Base-by-base conservation (phyloP, 2,797 vertebrate genomes). In the Neoniphon sammara region DNA sequence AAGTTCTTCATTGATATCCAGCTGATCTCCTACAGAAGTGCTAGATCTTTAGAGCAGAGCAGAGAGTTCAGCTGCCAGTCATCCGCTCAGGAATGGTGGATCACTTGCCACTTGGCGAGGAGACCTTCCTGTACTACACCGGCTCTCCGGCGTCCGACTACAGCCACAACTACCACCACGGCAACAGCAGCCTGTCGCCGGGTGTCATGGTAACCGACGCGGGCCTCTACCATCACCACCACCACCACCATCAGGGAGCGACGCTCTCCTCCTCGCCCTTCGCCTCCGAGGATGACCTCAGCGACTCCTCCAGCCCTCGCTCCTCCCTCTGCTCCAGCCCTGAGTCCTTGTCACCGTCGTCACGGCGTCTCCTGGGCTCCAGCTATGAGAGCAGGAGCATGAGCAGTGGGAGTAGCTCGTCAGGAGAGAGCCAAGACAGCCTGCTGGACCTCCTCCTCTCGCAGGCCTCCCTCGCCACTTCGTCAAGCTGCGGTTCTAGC, bases 391-490 rank as follows among this genome's bases (percentile, higher is more conserved):
- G 81, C 72, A 85, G 86, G 75, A 82, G 87, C 73, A 70, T 87
- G 70, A 88, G 84, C 73, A 96, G 96, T 86, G 95, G 93, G 55
- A 91, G 94, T n/a, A 91, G 94, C 77, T 94, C 93, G 0, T 95
- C 94, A 0, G 94, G 90, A 0, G 95, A 97, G 84, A 95, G 95
- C 86, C 96, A 97, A 87, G 97, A 97, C 87, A 96, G 94, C 76
- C 94, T 99, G 81, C 91, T 99, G 75, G 97, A 99, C 90, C 97
- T 97, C 77, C 93, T 99, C 52, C 91, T 98, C 75, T 97, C 97
- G 56, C 97, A 97, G 88, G 92, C 95, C 12, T 95, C 96, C 0
- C 85, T 96, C 77, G 93, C 92, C 62, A 81, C 67, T 55, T 90
- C 84, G 39, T 54, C 81, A 72, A 81, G 65, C 27, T 73, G 77